These are phyloP conservation scores for Hemitrygon akajei DNA, from an alignment of 2,797 vertebrate genomes.

Conservation along the genomic window DNA sequence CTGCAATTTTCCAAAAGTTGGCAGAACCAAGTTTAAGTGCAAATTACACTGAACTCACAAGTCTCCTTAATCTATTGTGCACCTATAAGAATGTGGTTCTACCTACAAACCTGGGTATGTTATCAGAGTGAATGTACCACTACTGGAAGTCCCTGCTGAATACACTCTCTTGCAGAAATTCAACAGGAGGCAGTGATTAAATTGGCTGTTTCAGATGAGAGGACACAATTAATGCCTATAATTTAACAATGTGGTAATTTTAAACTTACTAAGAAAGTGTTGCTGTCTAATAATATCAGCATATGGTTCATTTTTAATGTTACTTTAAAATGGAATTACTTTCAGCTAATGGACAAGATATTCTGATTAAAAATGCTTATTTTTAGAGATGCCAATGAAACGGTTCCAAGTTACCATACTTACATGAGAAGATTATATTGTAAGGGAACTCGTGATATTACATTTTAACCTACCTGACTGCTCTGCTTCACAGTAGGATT, in stretches of 20 bases:
- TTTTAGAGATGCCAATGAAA: background rate
- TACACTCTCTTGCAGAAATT: background rate
- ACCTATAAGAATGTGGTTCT: background rate
- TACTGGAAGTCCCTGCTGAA: background rate
- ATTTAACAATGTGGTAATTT: background rate
- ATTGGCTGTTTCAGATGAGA: background rate
- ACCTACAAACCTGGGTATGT: background rate
- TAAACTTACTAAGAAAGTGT: too few species aligned
- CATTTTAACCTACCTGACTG: background rate
- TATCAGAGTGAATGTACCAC: background rate
- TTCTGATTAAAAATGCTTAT: background rate
- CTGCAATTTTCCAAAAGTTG: background rate
- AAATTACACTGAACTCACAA: background rate
- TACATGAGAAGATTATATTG: background rate
- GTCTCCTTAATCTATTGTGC: background rate
- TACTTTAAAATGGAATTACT: background rate
- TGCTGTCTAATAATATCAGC: background rate
- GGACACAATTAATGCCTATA: background rate
- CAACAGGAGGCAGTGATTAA: background rate
- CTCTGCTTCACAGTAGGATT: background rate
- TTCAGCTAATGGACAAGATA: background rate
- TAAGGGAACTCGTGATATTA: background rate
- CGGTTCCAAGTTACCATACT: background rate
- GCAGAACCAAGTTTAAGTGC: background rate
- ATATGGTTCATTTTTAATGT: background rate